These are phyloP conservation scores for Drosophila lacertosa DNA, from an alignment of 1,140 invertebrate species.

Conservation along the genomic window DNA sequence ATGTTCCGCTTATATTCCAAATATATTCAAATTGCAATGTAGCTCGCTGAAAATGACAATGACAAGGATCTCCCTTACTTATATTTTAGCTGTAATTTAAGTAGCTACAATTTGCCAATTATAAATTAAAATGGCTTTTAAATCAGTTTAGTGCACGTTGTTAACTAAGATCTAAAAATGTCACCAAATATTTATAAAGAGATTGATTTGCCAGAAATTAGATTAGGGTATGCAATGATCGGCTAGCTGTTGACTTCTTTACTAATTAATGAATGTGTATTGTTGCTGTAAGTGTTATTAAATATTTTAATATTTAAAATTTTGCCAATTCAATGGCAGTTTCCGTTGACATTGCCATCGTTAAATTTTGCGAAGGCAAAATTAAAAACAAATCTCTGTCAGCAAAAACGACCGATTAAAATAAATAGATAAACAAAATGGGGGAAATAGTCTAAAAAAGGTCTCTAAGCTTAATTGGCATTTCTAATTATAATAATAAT, in stretches of 20 bases:
- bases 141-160: too few relatives aligned
- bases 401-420: too few relatives aligned
- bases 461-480: constrained; percentile 32
- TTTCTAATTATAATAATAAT: constrained; percentile 17
- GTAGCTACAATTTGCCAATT: neutral
- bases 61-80: neutral
- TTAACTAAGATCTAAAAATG: too few relatives aligned
- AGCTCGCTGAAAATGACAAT: neutral
- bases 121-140: too few relatives aligned
- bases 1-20: neutral
- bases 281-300: neutral
- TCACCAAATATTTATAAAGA: too few relatives aligned
- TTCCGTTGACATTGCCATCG: constrained; percentile 10
- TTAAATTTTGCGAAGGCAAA: constrained; percentile 7
- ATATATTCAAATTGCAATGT: neutral
- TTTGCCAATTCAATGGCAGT: constrained; percentile 1
- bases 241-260: neutral
- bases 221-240: neutral
- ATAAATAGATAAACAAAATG: too few relatives aligned
- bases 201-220: too few relatives aligned
- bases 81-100: neutral
- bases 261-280: neutral
- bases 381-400: neutral
- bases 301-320: constrained; percentile 16
- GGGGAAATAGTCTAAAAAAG: too few relatives aligned